Conservation (phyloP, 2,888 invertebrate species). For the Odontomyia ornata region DNA sequence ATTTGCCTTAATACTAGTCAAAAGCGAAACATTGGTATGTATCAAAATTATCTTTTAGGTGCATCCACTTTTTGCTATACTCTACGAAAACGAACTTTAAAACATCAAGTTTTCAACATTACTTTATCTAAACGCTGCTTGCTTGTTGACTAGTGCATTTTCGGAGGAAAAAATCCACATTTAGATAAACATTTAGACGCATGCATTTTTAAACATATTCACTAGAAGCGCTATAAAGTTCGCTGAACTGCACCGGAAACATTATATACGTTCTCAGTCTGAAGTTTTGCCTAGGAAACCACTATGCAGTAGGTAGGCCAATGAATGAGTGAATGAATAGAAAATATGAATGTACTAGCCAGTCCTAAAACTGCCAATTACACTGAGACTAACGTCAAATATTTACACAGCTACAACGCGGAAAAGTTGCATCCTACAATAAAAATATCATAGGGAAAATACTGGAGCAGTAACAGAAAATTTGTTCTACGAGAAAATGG, state of each 20-base stretch:
- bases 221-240: not conserved
- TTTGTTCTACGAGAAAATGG: not conserved
- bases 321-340: not conserved
- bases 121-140: no score
- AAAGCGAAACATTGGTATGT: no score
- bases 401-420: constrained; percentile 30
- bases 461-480: not conserved
- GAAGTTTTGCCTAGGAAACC: not conserved
- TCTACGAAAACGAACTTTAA: no score
- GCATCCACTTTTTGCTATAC: no score
- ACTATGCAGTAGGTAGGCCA: not conserved
- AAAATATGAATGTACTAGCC: constrained; percentile 16
- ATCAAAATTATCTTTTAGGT: no score
- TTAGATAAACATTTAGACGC: not conserved
- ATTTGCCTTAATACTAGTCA: no score
- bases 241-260: not conserved
- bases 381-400: constrained; percentile 26
- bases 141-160: no score
- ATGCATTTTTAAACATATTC: not conserved
- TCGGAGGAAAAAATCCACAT: no score
- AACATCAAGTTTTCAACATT: no score
- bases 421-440: constrained; percentile 26
- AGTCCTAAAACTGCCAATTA: constrained; percentile 23
- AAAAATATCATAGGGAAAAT: constrained; percentile 5
- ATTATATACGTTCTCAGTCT: not conserved